phyloP scores from a whole-genome alignment of 2,888 invertebrate species.

The Ephialtes manifestator region DNA sequence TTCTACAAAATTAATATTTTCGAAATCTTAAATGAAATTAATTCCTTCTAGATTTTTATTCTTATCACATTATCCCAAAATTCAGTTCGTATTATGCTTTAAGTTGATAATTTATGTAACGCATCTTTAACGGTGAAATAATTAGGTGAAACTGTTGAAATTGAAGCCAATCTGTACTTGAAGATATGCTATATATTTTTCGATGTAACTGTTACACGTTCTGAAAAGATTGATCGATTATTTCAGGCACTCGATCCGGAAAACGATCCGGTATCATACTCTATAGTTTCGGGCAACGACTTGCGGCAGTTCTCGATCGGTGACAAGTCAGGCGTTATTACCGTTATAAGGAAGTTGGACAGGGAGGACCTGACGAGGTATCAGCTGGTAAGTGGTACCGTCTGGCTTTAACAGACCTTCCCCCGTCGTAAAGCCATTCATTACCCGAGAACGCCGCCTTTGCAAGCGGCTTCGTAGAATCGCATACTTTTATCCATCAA shows the following conservation, averaged over 20 bases:
- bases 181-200: neutral
- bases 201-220: neutral
- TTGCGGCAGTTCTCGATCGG: slow-evolving; percentile 95
- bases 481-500: slow-evolving; percentile 51
- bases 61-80: too few species aligned
- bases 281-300: slow-evolving; percentile 95
- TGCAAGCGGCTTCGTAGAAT: slow-evolving; percentile 53
- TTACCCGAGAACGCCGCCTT: slow-evolving; percentile 58
- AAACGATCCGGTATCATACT: slow-evolving; percentile 94
- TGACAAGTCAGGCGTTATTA: slow-evolving; percentile 94
- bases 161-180: neutral
- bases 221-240: slow-evolving; percentile 29
- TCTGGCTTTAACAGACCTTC: slow-evolving; percentile 37
- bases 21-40: too few species aligned
- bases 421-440: slow-evolving; percentile 65
- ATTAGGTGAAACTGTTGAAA: too few species aligned
- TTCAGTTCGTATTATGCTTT: too few species aligned
- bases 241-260: slow-evolving; percentile 94
- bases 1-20: too few species aligned
- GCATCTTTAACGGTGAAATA: too few species aligned
- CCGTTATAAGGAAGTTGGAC: slow-evolving; percentile 94
- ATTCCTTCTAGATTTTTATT: too few species aligned
- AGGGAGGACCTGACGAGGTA: slow-evolving; percentile 96
- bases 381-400: slow-evolving; percentile 89
- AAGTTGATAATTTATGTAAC: too few species aligned